Base-by-base conservation (phyloP, 1,140 invertebrate species). In the Acromyrmex charruanus region DNA sequence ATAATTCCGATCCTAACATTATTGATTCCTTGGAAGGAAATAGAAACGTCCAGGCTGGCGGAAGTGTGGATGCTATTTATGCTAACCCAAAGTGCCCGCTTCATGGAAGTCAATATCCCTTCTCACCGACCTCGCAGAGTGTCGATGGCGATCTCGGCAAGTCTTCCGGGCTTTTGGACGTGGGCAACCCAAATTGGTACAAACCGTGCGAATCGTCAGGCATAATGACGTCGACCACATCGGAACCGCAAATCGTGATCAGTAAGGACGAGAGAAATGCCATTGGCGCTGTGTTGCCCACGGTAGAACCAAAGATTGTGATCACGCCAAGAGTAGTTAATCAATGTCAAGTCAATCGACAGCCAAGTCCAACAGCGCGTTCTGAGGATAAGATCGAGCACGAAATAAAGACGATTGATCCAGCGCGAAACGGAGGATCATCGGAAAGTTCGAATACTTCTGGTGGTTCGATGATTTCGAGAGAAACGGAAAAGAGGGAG, bases 151-250 rank as follows among this genome's bases (percentile, higher is more conserved):
- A 82, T 71, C 75, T 92, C 12, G 91, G 90, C 0, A 90, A 82
- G 18, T 82, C 88, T 1, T 65, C 49, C 0, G 79, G 86, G 0
- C 14, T 92, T 12, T 55, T 90, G 1, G 85, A 93, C 28, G 63
- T 85, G 0, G 92, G 91, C 2, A 94, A 94, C 82, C 91, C 92
- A 3, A 93, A 93, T 86, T 94, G 93, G 93, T 94, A 93, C 87
- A 92, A 89, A 69, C 81, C 92, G 2, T 72, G 88, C 51, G 84
- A 91, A 9, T 5, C 55, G 3, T 58, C 61, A 7, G 25, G 18
- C 2, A 18, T 68, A 53, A 86, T 79, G 31, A 65, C 25, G n/a
- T 79, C 80, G 4, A 84, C 87, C 6, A 58, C 63, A 3, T 91
- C 87, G 2, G 85, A 87, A 44, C 90, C 91, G 2, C 65, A 81